Conservation (phyloP, 1,140 invertebrate genomes). For the Caenorhabditis latens region DNA sequence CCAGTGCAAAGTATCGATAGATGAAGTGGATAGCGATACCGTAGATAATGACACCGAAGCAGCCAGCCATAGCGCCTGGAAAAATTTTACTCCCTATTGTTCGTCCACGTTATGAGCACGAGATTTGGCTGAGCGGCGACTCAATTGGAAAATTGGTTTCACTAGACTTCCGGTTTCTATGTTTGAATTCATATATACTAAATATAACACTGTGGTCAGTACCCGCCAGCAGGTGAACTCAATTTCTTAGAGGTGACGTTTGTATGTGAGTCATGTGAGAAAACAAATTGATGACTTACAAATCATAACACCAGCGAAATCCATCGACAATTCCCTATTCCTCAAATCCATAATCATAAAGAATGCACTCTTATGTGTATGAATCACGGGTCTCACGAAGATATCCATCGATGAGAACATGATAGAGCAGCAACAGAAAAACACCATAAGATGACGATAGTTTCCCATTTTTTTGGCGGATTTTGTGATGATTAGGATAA, state of each 20-base stretch:
- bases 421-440: slow-evolving; percentile 30
- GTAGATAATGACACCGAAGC: slow-evolving; percentile 34
- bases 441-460: slow-evolving; percentile 28
- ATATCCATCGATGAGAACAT: slow-evolving; percentile 39
- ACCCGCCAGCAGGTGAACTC: no score
- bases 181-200: no score
- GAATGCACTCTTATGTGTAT: slow-evolving; percentile 31
- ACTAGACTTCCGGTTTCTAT: no score
- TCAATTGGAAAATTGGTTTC: no score
- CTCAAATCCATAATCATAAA: slow-evolving; percentile 46
- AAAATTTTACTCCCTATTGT: neutral
- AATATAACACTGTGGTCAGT: no score
- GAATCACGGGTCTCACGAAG: neutral
- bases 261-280: no score
- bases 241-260: no score
- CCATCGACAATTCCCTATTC: neutral
- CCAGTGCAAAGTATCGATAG: slow-evolving; percentile 33
- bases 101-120: no score
- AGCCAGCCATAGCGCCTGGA: slow-evolving; percentile 37
- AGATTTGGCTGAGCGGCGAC: no score
- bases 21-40: slow-evolving; percentile 39
- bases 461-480: slow-evolving; percentile 48
- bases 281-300: slow-evolving; percentile 5
- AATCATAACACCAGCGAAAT: neutral
- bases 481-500: slow-evolving; percentile 16